Evolutionary conservation across 2,888 invertebrate genomes (phyloP).

Genomic region (Melinaea menophilus): DNA sequence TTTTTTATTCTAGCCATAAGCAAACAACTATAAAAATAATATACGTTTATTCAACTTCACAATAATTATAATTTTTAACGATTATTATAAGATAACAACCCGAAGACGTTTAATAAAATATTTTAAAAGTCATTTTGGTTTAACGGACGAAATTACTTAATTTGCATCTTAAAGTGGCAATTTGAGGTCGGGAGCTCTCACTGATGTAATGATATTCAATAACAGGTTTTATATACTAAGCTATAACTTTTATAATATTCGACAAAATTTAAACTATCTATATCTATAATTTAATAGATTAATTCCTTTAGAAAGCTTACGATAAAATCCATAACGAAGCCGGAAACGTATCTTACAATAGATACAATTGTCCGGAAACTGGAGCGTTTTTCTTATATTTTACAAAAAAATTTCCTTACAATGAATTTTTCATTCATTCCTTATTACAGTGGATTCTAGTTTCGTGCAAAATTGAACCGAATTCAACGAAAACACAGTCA

Average conservation of each 20-base stretch:
- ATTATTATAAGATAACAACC: constrained; percentile 3
- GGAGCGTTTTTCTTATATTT: constrained; percentile 15
- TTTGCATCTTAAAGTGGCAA: constrained; percentile 47
- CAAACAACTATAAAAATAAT: background rate
- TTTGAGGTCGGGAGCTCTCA: constrained; percentile 30
- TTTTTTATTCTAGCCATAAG: no score
- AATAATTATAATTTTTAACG: background rate
- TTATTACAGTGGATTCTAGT: constrained; percentile 10
- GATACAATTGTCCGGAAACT: constrained; percentile 15
- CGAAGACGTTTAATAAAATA: constrained; percentile 16
- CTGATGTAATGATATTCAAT: constrained; percentile 30
- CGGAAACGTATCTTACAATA: constrained; percentile 17
- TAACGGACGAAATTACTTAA: constrained; percentile 36
- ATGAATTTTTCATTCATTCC: constrained; percentile 23
- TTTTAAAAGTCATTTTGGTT: constrained; percentile 22
- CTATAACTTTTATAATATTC: background rate
- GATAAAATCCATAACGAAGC: no score
- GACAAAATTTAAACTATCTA: background rate
- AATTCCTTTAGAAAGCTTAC: no score
- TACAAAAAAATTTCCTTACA: constrained; percentile 18
- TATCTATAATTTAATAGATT: no score
- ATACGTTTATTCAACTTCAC: background rate
- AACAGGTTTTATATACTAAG: constrained; percentile 14
- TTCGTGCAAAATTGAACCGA: background rate
- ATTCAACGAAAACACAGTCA: no score